Conservation (phyloP, 2,888 invertebrate species). For the Oxystoma pomonae region DNA sequence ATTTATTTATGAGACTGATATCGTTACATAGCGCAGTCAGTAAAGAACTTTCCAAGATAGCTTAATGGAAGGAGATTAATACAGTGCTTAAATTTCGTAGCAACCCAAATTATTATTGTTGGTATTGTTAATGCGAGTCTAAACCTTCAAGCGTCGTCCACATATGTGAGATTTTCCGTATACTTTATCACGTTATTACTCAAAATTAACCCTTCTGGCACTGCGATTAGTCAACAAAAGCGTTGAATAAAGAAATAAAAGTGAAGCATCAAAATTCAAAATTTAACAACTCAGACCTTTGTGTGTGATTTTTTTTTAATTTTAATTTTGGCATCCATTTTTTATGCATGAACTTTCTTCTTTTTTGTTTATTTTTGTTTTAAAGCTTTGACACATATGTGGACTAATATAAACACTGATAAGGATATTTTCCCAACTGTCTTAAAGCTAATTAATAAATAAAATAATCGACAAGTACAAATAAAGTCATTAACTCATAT, state of each 20-base stretch:
- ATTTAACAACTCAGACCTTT: background rate
- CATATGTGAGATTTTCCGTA: background rate
- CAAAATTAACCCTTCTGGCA: background rate
- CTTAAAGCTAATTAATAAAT: no score
- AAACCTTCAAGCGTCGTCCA: background rate
- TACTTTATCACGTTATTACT: background rate
- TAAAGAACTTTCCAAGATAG: no score
- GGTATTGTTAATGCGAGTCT: background rate
- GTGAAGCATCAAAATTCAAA: background rate
- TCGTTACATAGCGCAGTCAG: no score
- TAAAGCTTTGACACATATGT: slow-evolving; percentile 32
- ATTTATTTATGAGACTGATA: slow-evolving; percentile 1
- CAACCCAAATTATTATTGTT: background rate
- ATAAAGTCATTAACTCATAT: no score
- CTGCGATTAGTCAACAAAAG: background rate
- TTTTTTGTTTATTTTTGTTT: slow-evolving; percentile 23
- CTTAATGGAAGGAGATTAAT: no score
- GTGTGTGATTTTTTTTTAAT: slow-evolving; percentile 7
- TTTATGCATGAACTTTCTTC: slow-evolving; percentile 19
- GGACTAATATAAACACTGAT: slow-evolving; percentile 28
- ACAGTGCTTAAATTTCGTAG: no score
- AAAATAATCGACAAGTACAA: no score
- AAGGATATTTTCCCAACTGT: slow-evolving; percentile 30
- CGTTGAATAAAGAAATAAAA: background rate
- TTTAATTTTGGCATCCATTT: slow-evolving; percentile 18